Conservation (phyloP, 2,113 vertebrate genomes). For the Caranx ignobilis region DNA sequence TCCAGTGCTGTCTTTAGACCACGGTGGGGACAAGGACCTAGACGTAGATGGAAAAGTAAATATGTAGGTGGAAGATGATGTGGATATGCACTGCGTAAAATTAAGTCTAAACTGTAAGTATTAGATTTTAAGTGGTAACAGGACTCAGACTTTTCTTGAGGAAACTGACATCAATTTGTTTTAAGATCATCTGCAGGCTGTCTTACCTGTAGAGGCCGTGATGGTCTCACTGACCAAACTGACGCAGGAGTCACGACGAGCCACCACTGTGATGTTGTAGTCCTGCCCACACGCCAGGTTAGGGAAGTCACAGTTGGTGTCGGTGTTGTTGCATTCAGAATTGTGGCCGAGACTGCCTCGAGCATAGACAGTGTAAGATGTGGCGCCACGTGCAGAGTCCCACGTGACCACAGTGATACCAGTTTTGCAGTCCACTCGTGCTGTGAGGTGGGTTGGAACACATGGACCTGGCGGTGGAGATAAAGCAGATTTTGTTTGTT, state of each 20-base stretch:
- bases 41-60: background rate
- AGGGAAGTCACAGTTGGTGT: constrained; percentile 71
- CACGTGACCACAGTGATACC: constrained; percentile 75
- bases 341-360: constrained; percentile 61
- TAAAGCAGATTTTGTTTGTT: too few relatives aligned
- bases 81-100: background rate
- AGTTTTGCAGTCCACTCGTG: constrained; percentile 67
- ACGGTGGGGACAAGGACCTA: constrained; percentile 81
- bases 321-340: constrained; percentile 37
- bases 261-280: constrained; percentile 79
- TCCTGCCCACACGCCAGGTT: constrained; percentile 80
- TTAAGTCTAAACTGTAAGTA: background rate
- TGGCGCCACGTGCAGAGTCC: constrained; percentile 74
- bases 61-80: background rate
- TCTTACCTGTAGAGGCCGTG: constrained; percentile 75
- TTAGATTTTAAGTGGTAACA: background rate
- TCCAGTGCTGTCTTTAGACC: constrained; percentile 53
- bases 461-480: constrained; percentile 80
- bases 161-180: background rate
- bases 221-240: constrained; percentile 69
- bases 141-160: too few relatives aligned
- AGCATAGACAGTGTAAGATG: constrained; percentile 73
- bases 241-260: constrained; percentile 64
- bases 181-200: background rate
- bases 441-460: constrained; percentile 67